Evolutionary conservation across 2,113 vertebrate species (phyloP).

Genomic region (Chloropsis hardwickii): DNA sequence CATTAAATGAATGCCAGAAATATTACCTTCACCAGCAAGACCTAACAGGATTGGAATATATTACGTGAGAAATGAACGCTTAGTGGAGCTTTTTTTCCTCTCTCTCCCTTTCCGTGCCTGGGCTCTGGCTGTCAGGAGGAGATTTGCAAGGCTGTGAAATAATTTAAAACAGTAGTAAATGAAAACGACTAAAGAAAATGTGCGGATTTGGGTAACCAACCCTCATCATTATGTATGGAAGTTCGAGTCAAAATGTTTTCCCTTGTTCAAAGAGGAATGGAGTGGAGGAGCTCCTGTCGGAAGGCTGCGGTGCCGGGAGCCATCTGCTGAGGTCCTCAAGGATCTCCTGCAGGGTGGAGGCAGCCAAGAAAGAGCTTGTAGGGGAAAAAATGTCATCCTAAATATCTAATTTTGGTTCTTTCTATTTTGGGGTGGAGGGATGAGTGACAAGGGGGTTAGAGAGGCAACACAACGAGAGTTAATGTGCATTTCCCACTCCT

Average conservation of each 20-base stretch:
- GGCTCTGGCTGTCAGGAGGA: constrained; percentile 67
- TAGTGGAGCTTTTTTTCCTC: neutral
- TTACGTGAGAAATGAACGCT: constrained; percentile 73
- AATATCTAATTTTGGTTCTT: neutral
- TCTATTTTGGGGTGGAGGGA: neutral
- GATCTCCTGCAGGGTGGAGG: neutral
- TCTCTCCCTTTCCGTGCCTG: neutral
- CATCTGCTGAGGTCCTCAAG: neutral
- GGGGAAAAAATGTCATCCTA: neutral
- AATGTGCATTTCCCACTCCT: neutral
- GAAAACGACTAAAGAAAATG: constrained; percentile 61
- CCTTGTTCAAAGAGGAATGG: neutral
- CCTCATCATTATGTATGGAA: constrained; percentile 57
- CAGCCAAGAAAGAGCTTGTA: neutral
- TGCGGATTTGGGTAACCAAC: constrained; percentile 68
- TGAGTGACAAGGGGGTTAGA: neutral
- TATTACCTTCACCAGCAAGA: constrained; percentile 76
- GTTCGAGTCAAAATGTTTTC: constrained; percentile 70
- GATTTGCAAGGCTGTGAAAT: constrained; percentile 73
- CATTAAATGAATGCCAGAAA: constrained; percentile 83
- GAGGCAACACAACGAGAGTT: fast-evolving
- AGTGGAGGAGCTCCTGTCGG: neutral
- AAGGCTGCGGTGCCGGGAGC: neutral
- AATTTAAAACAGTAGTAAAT: constrained; percentile 73
- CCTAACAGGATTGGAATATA: constrained; percentile 83